A percentile compares a stretch with the other conserved stretches of the same genome.
phyloP scores from a whole-genome alignment of 2,797 vertebrate species.

The Urophycis tenuis region DNA sequence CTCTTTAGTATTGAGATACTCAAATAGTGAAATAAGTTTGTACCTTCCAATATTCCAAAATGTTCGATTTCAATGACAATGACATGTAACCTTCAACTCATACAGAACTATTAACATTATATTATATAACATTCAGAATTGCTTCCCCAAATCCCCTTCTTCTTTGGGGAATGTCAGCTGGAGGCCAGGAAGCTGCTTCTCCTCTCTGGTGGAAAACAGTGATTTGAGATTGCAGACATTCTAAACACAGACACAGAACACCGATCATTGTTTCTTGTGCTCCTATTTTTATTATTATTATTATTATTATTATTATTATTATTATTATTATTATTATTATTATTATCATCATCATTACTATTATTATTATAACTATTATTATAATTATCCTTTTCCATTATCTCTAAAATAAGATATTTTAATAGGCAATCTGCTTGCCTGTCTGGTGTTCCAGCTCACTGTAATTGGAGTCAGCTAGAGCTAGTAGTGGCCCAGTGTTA shows the following conservation, averaged over 20 bases:
- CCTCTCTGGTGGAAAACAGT: neutral
- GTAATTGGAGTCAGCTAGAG: neutral
- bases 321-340: no score
- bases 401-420: slow-evolving; percentile 50
- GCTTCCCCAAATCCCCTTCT: slow-evolving; percentile 15
- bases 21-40: neutral
- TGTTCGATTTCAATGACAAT: neutral
- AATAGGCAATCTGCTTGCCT: slow-evolving; percentile 47
- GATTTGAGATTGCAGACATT: neutral
- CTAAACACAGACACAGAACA: neutral
- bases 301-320: no score
- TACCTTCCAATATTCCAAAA: neutral
- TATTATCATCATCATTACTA: no score
- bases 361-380: no score
- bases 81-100: neutral
- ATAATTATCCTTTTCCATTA: no score
- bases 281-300: no score
- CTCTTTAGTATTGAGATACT: neutral
- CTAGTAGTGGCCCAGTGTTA: neutral
- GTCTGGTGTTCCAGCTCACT: neutral
- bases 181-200: neutral
- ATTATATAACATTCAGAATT: slow-evolving; percentile 21
- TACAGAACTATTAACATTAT: neutral
- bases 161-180: neutral
- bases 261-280: neutral